Evolutionary conservation across 2,113 vertebrate genomes (phyloP).

Genomic region (Probosciger aterrimus): DNA sequence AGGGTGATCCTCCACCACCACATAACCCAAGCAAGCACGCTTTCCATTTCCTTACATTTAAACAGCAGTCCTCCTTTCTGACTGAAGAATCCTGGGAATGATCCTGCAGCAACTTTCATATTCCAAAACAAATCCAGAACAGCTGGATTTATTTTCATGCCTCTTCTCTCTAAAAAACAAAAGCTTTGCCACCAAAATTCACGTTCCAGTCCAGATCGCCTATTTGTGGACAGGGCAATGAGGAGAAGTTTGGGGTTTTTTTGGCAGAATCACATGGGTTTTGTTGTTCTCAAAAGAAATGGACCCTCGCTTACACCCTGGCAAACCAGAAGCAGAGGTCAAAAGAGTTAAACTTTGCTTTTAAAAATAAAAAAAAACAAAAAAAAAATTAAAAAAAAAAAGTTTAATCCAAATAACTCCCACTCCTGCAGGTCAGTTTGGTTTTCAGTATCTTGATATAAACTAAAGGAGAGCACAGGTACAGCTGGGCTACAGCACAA

Average conservation of each 20-base stretch:
- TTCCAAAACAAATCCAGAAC: not conserved
- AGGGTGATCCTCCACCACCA: slow-evolving; percentile 17
- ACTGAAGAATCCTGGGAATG: slow-evolving; percentile 11
- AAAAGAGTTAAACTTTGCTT: slow-evolving; percentile 11
- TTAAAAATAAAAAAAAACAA: not conserved
- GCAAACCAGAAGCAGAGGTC: slow-evolving; percentile 44
- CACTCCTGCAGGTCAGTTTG: slow-evolving; percentile 26
- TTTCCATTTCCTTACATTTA: not conserved
- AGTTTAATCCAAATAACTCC: slow-evolving; percentile 26
- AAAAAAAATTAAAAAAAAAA: too few relatives aligned
- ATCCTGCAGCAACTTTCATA: slow-evolving; percentile 26
- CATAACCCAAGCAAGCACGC: slow-evolving; percentile 29
- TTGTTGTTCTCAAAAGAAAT: slow-evolving; percentile 43
- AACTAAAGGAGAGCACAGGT: slow-evolving; percentile 47
- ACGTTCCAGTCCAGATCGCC: slow-evolving; percentile 57
- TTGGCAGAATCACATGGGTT: slow-evolving; percentile 56
- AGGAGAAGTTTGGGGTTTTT: not conserved
- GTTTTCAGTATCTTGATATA: slow-evolving; percentile 53
- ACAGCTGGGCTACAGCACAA: slow-evolving; percentile 23
- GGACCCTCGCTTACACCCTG: slow-evolving; percentile 22
- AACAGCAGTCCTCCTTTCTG: slow-evolving; percentile 6
- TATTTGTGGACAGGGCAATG: slow-evolving; percentile 40
- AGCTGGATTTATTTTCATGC: not conserved
- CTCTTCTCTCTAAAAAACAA: slow-evolving; percentile 6
- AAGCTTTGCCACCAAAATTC: slow-evolving; percentile 53